A percentile compares a stretch with the other conserved stretches of the same genome.
phyloP scores from a whole-genome alignment of 2,113 vertebrate species.

The Silurus meridionalis region DNA sequence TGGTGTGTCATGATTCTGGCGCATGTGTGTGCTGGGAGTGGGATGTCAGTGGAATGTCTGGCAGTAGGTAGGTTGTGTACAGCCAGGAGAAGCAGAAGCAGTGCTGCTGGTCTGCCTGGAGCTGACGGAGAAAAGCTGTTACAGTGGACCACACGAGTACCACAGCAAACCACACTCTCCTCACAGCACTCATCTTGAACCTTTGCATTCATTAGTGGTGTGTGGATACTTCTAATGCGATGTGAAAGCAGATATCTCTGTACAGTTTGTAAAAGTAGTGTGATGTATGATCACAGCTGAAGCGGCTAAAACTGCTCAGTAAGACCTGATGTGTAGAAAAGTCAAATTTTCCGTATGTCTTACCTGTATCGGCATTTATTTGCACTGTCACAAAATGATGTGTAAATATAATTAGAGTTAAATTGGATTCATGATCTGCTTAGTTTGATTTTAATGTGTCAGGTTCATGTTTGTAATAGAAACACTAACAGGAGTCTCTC shows the following conservation, averaged over 20 bases:
- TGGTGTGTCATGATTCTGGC: slow-evolving; percentile 36
- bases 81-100: slow-evolving; percentile 54
- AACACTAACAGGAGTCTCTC: not conserved
- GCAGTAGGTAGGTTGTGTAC: slow-evolving; percentile 19
- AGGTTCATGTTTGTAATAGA: slow-evolving; percentile 13
- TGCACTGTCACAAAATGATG: not conserved
- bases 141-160: slow-evolving; percentile 15
- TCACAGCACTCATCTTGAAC: slow-evolving; percentile 20
- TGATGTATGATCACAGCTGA: slow-evolving; percentile 20
- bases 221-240: slow-evolving; percentile 19
- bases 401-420: not conserved
- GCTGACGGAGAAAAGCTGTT: slow-evolving; percentile 35
- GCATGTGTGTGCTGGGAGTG: slow-evolving; percentile 16
- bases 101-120: slow-evolving; percentile 46
- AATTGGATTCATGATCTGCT: not conserved
- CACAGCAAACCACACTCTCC: slow-evolving; percentile 31
- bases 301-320: not conserved
- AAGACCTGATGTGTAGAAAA: not conserved
- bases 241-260: slow-evolving; percentile 20
- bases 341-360: not conserved
- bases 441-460: not conserved
- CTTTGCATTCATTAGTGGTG: slow-evolving; percentile 36
- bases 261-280: slow-evolving; percentile 13
- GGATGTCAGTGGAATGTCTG: slow-evolving; percentile 52
- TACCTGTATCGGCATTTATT: not conserved